Evolutionary conservation across 2,888 invertebrate species (phyloP).

Genomic region (Pristionchus maxplancki): DNA sequence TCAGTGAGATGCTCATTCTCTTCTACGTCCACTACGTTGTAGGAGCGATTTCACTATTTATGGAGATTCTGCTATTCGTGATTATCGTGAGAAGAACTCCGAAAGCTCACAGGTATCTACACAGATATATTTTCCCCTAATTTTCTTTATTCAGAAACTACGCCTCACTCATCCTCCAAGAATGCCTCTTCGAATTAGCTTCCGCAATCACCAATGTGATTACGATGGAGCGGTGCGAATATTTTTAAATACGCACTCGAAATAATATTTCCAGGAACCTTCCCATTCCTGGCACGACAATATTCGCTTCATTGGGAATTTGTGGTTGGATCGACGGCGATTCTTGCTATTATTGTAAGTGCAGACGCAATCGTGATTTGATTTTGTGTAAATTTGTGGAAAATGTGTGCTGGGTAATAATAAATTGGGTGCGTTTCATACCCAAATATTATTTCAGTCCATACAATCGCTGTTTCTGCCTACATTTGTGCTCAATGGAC

Average conservation of each 20-base stretch:
- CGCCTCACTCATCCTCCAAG: background rate
- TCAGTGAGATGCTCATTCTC: background rate
- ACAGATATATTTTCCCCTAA: background rate
- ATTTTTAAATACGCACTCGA: background rate
- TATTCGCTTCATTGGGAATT: slow-evolving; percentile 21
- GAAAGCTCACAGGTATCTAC: background rate
- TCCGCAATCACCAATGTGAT: background rate
- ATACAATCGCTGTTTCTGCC: background rate
- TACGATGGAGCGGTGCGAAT: background rate
- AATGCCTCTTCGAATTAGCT: background rate
- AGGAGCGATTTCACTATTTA: background rate
- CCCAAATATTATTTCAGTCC: background rate
- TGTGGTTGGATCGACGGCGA: background rate
- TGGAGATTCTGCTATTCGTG: background rate
- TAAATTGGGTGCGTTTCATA: background rate
- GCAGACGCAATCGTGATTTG: background rate
- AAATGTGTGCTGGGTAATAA: background rate
- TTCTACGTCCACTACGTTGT: slow-evolving; percentile 4
- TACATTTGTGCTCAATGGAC: background rate
- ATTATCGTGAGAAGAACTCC: background rate
- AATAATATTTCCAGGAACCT: background rate
- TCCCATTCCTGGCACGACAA: background rate
- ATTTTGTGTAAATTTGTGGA: background rate
- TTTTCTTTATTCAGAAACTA: background rate
- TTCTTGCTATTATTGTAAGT: slow-evolving; percentile 17